These are phyloP conservation scores for Cottus gobio DNA, from an alignment of 2,113 vertebrate genomes.

Conservation along the genomic window DNA sequence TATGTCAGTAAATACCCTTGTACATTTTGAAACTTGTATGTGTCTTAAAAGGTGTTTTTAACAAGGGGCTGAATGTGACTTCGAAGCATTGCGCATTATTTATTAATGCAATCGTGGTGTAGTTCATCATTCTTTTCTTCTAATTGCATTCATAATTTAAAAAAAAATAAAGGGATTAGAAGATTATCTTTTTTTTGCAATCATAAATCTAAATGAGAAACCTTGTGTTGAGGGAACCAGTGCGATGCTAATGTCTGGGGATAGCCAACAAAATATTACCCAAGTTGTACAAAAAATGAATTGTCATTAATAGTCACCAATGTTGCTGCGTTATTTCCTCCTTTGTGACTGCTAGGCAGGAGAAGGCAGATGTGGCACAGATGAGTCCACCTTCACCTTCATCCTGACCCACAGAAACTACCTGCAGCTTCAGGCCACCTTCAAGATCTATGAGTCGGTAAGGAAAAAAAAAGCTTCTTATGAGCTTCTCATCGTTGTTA, in stretches of 20 bases:
- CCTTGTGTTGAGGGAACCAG: neutral
- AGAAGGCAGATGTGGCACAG: constrained; percentile 84
- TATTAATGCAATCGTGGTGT: too few relatives aligned
- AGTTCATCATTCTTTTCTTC: too few relatives aligned
- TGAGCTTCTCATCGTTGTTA: neutral
- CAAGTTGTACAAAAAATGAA: neutral
- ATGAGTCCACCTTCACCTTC: constrained; percentile 84
- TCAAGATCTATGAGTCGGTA: constrained; percentile 83
- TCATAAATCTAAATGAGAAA: too few relatives aligned
- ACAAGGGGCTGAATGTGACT: too few relatives aligned
- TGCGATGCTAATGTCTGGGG: neutral
- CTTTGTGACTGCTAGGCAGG: constrained; percentile 75
- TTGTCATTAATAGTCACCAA: neutral
- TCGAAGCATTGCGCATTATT: too few relatives aligned
- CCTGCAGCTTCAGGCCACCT: constrained; percentile 86
- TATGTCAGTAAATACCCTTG: too few relatives aligned
- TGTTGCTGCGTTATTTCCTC: neutral
- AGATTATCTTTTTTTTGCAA: too few relatives aligned
- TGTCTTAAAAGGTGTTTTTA: too few relatives aligned
- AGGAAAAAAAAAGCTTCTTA: neutral
- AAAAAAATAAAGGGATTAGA: too few relatives aligned
- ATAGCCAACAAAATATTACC: neutral
- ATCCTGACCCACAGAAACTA: constrained; percentile 86
- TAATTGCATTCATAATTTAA: too few relatives aligned
- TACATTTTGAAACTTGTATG: too few relatives aligned